Conservation (phyloP, 2,888 invertebrate species). For the Orthonychiurus folsomi region DNA sequence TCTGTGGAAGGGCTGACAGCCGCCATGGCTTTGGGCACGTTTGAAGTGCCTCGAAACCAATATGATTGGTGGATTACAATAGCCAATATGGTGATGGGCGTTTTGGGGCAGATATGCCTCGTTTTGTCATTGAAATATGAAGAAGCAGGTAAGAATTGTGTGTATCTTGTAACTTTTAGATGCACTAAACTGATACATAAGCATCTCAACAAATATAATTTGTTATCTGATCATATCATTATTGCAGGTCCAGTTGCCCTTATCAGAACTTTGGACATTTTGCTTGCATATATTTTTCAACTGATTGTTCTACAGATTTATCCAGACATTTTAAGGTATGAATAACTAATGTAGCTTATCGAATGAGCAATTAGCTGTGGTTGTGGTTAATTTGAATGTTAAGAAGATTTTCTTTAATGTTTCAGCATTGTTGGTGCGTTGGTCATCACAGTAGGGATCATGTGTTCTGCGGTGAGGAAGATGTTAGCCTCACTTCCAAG, state of each 20-base stretch:
- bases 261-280: background rate
- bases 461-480: background rate
- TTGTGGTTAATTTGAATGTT: no score
- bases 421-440: background rate
- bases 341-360: no score
- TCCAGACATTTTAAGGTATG: background rate
- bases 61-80: background rate
- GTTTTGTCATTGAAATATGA: conserved; percentile 7
- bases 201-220: no score
- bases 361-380: no score
- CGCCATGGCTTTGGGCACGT: background rate
- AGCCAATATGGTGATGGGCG: background rate
- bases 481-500: background rate
- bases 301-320: background rate
- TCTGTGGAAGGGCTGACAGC: background rate
- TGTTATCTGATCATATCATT: no score
- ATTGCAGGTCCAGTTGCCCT: background rate
- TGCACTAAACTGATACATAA: no score
- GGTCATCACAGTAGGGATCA: background rate
- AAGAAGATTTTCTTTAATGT: no score
- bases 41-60: background rate
- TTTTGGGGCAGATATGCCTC: conserved; percentile 8
- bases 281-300: background rate
- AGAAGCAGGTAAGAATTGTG: no score
- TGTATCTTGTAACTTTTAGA: no score